Evolutionary conservation across 2,113 vertebrate species (phyloP).

Genomic region (Neodon shergylaensis): DNA sequence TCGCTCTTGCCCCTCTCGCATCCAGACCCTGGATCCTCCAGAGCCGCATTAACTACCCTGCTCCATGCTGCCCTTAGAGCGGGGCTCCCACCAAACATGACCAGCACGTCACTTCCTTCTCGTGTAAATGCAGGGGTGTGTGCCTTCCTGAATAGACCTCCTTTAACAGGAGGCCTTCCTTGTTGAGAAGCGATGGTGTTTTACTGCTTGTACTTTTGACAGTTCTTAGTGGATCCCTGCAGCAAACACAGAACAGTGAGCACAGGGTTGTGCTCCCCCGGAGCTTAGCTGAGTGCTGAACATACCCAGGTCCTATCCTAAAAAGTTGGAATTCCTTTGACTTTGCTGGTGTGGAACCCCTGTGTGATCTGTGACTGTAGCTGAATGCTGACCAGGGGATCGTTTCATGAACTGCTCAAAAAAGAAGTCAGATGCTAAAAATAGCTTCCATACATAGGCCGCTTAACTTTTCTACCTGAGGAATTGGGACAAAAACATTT

Average conservation of each 20-base stretch:
- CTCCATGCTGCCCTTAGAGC: neutral
- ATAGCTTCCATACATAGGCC: neutral
- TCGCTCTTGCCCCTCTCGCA: neutral
- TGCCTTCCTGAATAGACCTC: neutral
- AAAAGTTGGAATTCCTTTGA: slow-evolving; percentile 36
- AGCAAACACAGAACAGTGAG: neutral
- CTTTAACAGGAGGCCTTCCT: neutral
- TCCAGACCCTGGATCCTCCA: neutral
- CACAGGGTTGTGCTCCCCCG: neutral
- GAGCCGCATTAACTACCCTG: slow-evolving; percentile 31
- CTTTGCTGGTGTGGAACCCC: neutral
- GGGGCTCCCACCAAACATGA: neutral
- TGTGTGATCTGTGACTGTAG: slow-evolving; percentile 43
- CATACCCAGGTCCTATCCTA: slow-evolving; percentile 4
- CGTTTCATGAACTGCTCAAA: slow-evolving; percentile 21
- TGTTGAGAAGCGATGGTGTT: neutral
- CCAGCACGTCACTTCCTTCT: neutral
- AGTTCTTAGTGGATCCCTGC: neutral
- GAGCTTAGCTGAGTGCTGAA: neutral
- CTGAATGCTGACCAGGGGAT: slow-evolving; percentile 34
- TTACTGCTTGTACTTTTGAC: slow-evolving; percentile 8
- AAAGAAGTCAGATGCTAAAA: slow-evolving; percentile 55
- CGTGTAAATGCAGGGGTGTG: rapidly evolving
- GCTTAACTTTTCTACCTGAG: slow-evolving; percentile 32
- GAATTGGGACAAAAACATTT: slow-evolving; percentile 50